Evolutionary conservation across 2,888 invertebrate species (phyloP).

Genomic region (Fragum fragum): DNA sequence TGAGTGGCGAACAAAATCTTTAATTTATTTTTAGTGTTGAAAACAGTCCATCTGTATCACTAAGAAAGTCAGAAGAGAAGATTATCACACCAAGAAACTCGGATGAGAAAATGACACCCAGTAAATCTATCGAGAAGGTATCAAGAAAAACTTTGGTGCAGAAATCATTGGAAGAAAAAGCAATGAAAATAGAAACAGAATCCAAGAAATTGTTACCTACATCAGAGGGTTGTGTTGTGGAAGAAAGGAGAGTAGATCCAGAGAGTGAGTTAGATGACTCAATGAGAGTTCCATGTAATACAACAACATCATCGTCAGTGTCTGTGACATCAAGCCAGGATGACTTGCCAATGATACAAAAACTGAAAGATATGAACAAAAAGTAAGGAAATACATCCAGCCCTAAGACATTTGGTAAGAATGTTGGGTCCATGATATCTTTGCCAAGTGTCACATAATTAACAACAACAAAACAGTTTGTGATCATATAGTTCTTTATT

Average conservation of each 20-base stretch:
- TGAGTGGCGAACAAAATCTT: too few species aligned
- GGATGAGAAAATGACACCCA: constrained; percentile 43
- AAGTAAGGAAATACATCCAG: constrained; percentile 74
- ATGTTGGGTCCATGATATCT: too few species aligned
- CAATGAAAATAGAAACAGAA: constrained; percentile 24
- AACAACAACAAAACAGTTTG: too few species aligned
- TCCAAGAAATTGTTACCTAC: constrained; percentile 33
- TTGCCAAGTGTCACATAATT: too few species aligned
- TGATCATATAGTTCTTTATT: too few species aligned
- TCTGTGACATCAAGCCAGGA: constrained; percentile 69
- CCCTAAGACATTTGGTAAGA: too few species aligned
- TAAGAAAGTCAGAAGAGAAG: constrained; percentile 63
- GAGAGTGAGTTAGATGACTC: constrained; percentile 62
- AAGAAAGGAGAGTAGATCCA: constrained; percentile 33
- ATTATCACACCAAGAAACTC: constrained; percentile 57
- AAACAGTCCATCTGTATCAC: constrained; percentile 60
- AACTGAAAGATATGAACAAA: constrained; percentile 80
- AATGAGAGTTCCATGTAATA: constrained; percentile 32
- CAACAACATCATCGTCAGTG: constrained; percentile 49
- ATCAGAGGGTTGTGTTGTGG: background rate
- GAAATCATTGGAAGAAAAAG: constrained; percentile 58
- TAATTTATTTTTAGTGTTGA: constrained; percentile 56
- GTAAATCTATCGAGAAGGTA: constrained; percentile 59
- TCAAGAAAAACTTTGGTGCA: constrained; percentile 39
- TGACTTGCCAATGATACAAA: constrained; percentile 77